These are phyloP conservation scores for Xylophagus ater DNA, from an alignment of 2,888 invertebrate genomes.

Conservation along the genomic window DNA sequence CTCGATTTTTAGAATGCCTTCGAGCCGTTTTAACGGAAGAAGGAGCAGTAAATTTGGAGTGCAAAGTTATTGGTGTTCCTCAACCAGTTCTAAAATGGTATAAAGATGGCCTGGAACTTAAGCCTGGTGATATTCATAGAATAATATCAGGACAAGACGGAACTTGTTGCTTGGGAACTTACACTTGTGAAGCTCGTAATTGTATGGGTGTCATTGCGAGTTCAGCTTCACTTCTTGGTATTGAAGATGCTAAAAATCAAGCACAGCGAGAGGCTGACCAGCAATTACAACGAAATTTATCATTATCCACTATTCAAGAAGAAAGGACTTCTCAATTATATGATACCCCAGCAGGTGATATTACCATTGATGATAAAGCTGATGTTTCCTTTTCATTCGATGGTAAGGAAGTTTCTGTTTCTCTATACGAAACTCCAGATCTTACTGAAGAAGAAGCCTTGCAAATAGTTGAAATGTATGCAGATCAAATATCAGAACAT, in stretches of 20 bases:
- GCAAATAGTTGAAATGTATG: constrained; percentile 89
- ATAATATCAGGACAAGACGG: constrained; percentile 86
- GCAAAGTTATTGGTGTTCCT: constrained; percentile 85
- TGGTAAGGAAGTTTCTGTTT: constrained; percentile 83
- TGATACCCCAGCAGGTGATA: constrained; percentile 66
- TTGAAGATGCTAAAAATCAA: constrained; percentile 58
- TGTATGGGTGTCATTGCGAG: constrained; percentile 86
- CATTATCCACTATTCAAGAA: constrained; percentile 81
- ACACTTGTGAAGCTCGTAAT: constrained; percentile 82
- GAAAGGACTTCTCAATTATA: constrained; percentile 81
- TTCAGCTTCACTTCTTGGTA: constrained; percentile 76
- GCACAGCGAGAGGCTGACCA: constrained; percentile 41
- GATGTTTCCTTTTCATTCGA: constrained; percentile 86
- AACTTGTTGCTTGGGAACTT: constrained; percentile 79
- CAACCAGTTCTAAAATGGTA: constrained; percentile 87
- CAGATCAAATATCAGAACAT: constrained; percentile 82
- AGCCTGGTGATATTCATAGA: constrained; percentile 82
- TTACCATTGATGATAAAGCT: constrained; percentile 69
- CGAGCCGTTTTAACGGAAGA: constrained; percentile 77
- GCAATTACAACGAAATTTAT: constrained; percentile 56
- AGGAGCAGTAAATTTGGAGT: constrained; percentile 80
- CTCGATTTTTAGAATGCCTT: constrained; percentile 73
- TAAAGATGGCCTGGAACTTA: constrained; percentile 79
- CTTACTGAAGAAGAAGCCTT: constrained; percentile 84
- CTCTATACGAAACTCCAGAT: constrained; percentile 84